Evolutionary conservation across 53 echinoderm and acorn worm species (phyloP), one percentile per base, ranked within the genome.

Genomic region (Arbacia lixula): DNA sequence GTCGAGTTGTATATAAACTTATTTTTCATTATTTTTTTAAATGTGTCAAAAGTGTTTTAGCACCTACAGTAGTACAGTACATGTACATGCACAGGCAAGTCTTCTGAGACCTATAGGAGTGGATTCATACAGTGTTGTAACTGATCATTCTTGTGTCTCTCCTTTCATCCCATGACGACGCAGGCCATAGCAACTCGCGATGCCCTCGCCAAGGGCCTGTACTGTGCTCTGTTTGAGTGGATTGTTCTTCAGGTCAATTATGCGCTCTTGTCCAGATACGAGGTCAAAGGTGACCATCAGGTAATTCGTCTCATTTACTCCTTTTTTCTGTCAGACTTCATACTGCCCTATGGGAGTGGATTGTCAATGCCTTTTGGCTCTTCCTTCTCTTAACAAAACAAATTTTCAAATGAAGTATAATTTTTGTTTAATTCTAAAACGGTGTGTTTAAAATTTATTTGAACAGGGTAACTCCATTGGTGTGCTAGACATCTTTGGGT

Each of bases 191-290:
- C 93, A 46, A 98, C 93, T 4, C 74, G 98, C 9, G 94, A 98
- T 81, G 98, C 98, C 22, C 92, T 98, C 22, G 98, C 98, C 24
- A 98, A 98, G 72, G 93, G 98, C 26, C 61, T 98, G 21, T 98
- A 98, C 86, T 94, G 98, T 63, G 98, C 94, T 36, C 87, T 98
- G 60, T 98, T 98, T 92, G 98, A 98, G 41, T 98, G 98, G 98
- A 98, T 98, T 3, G 98, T 98, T 11, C 91, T 98, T 72, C 98
- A 98, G 68, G 98, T 98, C 25, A 98, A 98, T 66, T 93, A 94
- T 33, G 94, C 98, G 19, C 89, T 98, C 17, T 75, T 98, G 34
- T 94, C 98, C 6, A 88, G 94, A 74, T 94, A 98, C 53, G 98
- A 98, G 85, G 92, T 91, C 83, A 98, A 94, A 62, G 94, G 92